Conservation (phyloP, 1,140 invertebrate species). For the Procambarus virginalis region DNA sequence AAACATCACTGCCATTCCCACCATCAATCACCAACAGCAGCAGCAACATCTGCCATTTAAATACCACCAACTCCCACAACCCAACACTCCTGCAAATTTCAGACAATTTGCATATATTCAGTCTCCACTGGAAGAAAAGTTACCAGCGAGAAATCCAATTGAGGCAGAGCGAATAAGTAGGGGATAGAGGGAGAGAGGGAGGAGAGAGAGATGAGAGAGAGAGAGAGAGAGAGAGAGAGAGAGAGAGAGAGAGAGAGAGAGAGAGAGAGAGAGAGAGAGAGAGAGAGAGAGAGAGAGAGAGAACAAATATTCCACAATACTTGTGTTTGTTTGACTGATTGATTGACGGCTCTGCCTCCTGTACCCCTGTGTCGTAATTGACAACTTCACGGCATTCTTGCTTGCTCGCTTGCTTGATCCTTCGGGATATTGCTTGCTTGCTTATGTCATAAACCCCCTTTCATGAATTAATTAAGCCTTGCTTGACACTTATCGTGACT, state of each 20-base stretch:
- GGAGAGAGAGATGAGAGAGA: constrained; percentile 19
- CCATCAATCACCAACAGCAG: not conserved
- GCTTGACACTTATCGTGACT: no score
- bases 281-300: constrained; percentile 2
- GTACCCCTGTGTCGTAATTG: no score
- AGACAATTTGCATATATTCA: not conserved
- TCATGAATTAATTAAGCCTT: no score
- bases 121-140: not conserved
- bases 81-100: not conserved
- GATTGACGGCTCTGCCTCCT: no score
- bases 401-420: no score
- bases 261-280: constrained; percentile 9
- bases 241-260: constrained; percentile 18
- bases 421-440: no score
- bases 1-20: not conserved
- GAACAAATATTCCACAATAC: not conserved
- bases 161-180: not conserved
- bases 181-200: not conserved
- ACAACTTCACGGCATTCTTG: no score
- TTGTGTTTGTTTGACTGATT: no score
- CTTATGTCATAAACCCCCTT: no score
- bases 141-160: not conserved
- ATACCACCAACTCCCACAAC: not conserved
- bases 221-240: not conserved
- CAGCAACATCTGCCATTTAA: not conserved